Conservation (phyloP, 2,888 invertebrate species). For the Acronicta aceris region DNA sequence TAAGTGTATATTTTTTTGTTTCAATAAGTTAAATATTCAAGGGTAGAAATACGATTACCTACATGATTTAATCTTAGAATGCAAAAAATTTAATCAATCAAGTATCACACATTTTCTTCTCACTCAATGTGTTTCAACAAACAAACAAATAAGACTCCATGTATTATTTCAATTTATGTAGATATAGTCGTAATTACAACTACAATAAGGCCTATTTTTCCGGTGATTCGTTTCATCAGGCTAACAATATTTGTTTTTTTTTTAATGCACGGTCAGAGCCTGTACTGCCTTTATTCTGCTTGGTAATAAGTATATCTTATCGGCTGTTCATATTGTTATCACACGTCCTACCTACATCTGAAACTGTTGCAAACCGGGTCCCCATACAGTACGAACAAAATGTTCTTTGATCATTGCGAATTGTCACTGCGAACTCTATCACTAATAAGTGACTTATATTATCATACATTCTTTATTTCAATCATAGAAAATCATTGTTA, state of each 20-base stretch:
- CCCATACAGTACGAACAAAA: background rate
- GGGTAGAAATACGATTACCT: slow-evolving; percentile 37
- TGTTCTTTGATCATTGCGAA: background rate
- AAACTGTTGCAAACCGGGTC: background rate
- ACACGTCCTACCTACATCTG: too few species aligned
- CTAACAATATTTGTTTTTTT: slow-evolving; percentile 7
- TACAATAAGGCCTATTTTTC: slow-evolving; percentile 42
- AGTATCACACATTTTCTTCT: slow-evolving; percentile 30
- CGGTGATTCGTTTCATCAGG: slow-evolving; percentile 2
- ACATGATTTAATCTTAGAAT: slow-evolving; percentile 57
- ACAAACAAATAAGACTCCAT: slow-evolving; percentile 9
- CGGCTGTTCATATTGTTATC: too few species aligned
- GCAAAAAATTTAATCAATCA: slow-evolving; percentile 34
- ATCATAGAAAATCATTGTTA: too few species aligned
- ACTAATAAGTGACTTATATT: too few species aligned
- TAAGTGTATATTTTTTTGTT: slow-evolving; percentile 31
- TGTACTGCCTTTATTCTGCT: too few species aligned
- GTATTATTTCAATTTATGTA: slow-evolving; percentile 16
- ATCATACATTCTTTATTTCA: too few species aligned
- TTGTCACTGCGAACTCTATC: background rate
- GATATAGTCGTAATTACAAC: slow-evolving; percentile 28
- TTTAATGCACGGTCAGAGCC: too few species aligned
- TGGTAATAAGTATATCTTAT: too few species aligned
- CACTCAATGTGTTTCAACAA: slow-evolving; percentile 12
- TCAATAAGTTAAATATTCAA: slow-evolving; percentile 44